A percentile compares a stretch with the other conserved stretches of the same genome.
These are phyloP conservation scores for Selenia dentaria DNA, from an alignment of 2,888 invertebrate species.

Conservation along the genomic window DNA sequence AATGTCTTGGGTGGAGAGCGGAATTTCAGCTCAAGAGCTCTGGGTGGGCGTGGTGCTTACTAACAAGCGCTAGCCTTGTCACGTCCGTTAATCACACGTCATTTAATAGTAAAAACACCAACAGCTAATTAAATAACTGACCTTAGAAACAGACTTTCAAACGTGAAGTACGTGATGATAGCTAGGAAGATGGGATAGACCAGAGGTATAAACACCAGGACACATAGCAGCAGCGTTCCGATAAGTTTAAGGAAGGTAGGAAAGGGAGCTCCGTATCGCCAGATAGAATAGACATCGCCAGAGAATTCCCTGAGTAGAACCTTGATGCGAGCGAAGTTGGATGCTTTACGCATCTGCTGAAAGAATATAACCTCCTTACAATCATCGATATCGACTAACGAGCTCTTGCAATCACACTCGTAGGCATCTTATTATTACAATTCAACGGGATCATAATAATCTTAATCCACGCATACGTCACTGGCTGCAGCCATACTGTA, in stretches of 20 bases:
- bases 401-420: no score
- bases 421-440: no score
- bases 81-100: no score
- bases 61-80: no score
- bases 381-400: not conserved
- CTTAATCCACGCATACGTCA: no score
- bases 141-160: slow-evolving; percentile 70
- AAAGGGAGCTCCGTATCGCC: slow-evolving; percentile 77
- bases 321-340: slow-evolving; percentile 58
- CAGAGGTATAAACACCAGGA: slow-evolving; percentile 66
- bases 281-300: slow-evolving; percentile 64
- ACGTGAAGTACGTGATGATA: slow-evolving; percentile 63
- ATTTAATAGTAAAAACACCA: no score
- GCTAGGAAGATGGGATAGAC: slow-evolving; percentile 68
- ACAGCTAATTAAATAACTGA: no score
- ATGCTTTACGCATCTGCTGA: slow-evolving; percentile 66
- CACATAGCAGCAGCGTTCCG: slow-evolving; percentile 66
- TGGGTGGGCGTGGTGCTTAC: no score
- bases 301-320: slow-evolving; percentile 64
- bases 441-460: no score
- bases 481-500: no score
- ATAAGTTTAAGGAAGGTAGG: slow-evolving; percentile 78
- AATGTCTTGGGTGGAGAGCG: no score
- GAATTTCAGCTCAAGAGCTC: no score
- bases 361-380: slow-evolving; percentile 16